Evolutionary conservation across 1,140 invertebrate genomes (phyloP).

Genomic region (Arctopsyche grandis): DNA sequence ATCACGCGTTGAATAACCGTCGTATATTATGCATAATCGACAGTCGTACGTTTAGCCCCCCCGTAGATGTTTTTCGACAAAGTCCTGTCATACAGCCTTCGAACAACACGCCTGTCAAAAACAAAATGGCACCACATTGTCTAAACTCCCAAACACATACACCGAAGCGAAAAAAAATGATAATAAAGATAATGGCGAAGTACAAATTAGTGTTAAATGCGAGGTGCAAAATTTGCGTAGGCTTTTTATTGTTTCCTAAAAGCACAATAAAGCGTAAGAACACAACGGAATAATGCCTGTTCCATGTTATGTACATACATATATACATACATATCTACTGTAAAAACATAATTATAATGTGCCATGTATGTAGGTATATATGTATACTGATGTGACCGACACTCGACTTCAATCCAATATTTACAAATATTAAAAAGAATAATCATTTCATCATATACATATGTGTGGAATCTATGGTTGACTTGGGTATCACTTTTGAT

Average conservation of each 20-base stretch:
- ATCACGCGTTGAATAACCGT: no score
- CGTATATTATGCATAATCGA: no score
- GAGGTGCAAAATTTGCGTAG: not conserved
- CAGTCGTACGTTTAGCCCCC: not conserved
- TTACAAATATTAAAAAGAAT: no score
- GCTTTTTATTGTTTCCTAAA: conserved; percentile 13
- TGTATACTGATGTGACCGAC: not conserved
- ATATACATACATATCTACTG: not conserved
- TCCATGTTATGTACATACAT: not conserved
- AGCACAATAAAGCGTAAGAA: not conserved
- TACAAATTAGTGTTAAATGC: conserved; percentile 2
- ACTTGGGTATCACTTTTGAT: no score
- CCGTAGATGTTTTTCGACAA: not conserved
- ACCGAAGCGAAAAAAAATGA: not conserved
- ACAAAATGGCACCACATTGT: not conserved
- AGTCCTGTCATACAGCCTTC: not conserved
- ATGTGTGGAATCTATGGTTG: no score
- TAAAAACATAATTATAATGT: not conserved
- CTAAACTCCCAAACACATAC: not conserved
- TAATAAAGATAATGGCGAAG: not conserved
- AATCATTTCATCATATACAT: no score
- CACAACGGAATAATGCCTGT: no score
- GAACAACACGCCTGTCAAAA: conserved; percentile 4
- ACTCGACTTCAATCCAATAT: no score
- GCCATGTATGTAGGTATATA: not conserved